Base-by-base conservation (phyloP, 2,113 vertebrate species). In the Tupaia chinensis region DNA sequence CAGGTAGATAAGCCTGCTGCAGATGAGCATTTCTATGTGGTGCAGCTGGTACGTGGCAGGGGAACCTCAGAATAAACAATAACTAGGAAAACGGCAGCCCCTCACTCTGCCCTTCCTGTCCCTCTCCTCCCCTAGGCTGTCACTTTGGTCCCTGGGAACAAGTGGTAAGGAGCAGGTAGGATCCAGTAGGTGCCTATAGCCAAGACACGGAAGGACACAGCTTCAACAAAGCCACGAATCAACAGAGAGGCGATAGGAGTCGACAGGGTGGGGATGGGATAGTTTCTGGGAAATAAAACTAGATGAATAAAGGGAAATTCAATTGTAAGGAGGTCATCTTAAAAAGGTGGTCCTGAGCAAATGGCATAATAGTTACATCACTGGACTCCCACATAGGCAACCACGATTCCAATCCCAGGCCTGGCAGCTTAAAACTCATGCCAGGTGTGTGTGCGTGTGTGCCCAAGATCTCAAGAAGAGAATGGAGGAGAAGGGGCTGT, bases 221-320 rank as follows among this genome's bases (percentile, higher is more conserved):
- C 53, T 61, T 78, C 58, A 90, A 20, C 73, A 85, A 89, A 92
- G 60, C 19, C 25, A 73, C 56, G 76, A 20, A 92, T 74, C 16
- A 78, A 65, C 3, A 63, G 70, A 44, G 8, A 63, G 34, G n/a
- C 8, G 11, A 58, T 27, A 81, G 68, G 54, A 32, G 27, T 19
- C 5, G 17, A 44, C 44, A 69, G 32, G 15, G 23, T 16, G 23
- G 14, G n/a, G 68, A 27, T 76, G 56, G 27, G 65, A 19, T 22
- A n/a, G 34, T 85, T 85, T 56, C 92, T 34, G 34, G 63, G 63
- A 81, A 85, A n/a, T 95, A 63, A 84, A 87, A 16, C 27, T 68
- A 89, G 22, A 16, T 22, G 68, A 66, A 6, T 44, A 8, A 14
- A 76, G n/a, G 16, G 53, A 72, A 63, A 60, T 12, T n/a, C 58